A percentile compares a stretch with the other conserved stretches of the same genome.
Conservation (phyloP, 2,888 invertebrate genomes). For the Aporophyla lueneburgensis region DNA sequence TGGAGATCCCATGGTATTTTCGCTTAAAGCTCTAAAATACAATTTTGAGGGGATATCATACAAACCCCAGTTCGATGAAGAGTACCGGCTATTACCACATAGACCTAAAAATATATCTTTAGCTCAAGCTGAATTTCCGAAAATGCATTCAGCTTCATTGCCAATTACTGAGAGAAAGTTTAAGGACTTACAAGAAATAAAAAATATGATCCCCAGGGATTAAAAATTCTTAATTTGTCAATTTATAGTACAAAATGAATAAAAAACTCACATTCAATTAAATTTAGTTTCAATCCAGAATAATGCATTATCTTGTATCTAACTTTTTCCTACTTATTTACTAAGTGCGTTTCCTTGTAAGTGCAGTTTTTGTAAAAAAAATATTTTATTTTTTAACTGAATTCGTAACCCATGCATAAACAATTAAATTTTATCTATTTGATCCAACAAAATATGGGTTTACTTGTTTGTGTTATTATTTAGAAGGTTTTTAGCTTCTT, state of each 20-base stretch:
- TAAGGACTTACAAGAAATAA: constrained; percentile 3
- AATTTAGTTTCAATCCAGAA: not conserved
- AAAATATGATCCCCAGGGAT: not conserved
- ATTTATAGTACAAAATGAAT: constrained; percentile 1
- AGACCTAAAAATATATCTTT: not conserved
- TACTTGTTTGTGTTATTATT: too few relatives aligned
- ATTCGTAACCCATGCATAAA: too few relatives aligned
- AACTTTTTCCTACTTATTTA: not conserved
- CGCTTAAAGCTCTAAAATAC: not conserved
- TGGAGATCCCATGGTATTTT: not conserved
- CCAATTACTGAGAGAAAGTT: constrained; percentile 3
- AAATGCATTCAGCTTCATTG: not conserved
- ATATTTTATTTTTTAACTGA: too few relatives aligned
- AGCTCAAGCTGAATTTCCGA: not conserved
- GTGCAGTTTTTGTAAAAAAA: too few relatives aligned
- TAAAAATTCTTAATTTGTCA: not conserved
- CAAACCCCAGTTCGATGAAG: constrained; percentile 3
- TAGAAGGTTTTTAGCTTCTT: too few relatives aligned
- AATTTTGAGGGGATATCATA: not conserved
- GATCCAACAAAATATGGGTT: too few relatives aligned
- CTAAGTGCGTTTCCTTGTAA: too few relatives aligned
- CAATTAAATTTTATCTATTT: too few relatives aligned
- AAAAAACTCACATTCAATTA: not conserved
- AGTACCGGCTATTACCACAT: not conserved
- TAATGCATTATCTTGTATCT: not conserved